phyloP scores from a whole-genome alignment of 2,113 vertebrate species.

The Campylomormyrus tamandua region DNA sequence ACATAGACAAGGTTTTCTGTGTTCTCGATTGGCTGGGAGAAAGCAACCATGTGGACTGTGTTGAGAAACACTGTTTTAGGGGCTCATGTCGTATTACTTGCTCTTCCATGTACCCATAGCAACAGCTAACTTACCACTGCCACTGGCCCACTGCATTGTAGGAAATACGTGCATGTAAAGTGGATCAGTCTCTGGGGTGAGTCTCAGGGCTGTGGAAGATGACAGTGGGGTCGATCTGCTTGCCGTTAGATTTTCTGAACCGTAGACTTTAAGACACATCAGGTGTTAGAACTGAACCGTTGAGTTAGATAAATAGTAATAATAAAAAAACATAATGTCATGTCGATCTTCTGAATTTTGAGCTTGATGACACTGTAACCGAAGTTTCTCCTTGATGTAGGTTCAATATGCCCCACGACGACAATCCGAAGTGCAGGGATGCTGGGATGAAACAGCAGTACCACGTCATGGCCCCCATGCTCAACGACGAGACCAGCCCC shows the following conservation, averaged over 20 bases:
- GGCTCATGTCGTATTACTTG: background rate
- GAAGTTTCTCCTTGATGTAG: conserved; percentile 51
- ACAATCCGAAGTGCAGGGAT: conserved; percentile 90
- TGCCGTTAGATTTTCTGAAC: background rate
- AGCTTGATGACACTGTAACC: background rate
- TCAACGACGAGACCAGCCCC: conserved; percentile 90
- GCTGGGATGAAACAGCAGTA: conserved; percentile 82
- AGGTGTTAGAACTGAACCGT: background rate
- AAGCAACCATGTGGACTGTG: background rate
- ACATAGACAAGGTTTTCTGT: background rate
- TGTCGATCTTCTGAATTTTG: background rate
- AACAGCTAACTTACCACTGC: background rate
- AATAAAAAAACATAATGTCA: background rate
- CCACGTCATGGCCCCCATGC: conserved; percentile 92
- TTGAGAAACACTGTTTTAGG: background rate
- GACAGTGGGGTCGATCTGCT: background rate
- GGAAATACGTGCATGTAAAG: background rate
- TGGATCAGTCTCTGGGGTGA: background rate
- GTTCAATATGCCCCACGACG: conserved; percentile 96
- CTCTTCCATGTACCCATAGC: background rate
- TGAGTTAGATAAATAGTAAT: background rate
- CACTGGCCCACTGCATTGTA: background rate
- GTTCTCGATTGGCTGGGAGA: background rate
- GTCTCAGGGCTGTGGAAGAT: background rate
- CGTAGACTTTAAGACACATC: background rate